These are phyloP conservation scores for Eurytoma adleriae DNA, from an alignment of 2,888 invertebrate species.

Conservation along the genomic window DNA sequence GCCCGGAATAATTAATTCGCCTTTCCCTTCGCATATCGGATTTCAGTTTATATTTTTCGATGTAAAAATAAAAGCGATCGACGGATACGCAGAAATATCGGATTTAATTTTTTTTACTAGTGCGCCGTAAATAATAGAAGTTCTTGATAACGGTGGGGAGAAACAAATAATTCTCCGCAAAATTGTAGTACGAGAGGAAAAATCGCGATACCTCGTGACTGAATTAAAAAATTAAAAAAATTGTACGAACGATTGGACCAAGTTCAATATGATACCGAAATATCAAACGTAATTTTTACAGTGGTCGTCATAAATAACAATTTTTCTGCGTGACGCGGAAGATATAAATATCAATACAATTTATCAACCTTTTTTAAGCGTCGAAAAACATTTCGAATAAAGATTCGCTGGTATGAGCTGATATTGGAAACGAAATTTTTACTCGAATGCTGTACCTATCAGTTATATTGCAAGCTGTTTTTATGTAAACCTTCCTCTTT, in stretches of 20 bases:
- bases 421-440: conserved; percentile 25
- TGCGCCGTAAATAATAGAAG: background rate
- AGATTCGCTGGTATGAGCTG: background rate
- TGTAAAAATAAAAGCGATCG: background rate
- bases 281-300: conserved; percentile 28
- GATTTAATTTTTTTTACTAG: background rate
- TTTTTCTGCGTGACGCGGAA: background rate
- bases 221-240: conserved; percentile 15
- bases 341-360: conserved; percentile 30
- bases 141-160: background rate
- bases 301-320: conserved; percentile 25
- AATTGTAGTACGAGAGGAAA: no score
- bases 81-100: background rate
- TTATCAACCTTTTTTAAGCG: conserved; percentile 34
- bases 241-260: background rate
- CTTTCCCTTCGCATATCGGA: background rate
- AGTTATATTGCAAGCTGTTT: background rate
- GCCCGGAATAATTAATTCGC: no score
- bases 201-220: background rate
- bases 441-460: background rate
- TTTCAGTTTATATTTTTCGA: background rate
- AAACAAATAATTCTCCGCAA: no score
- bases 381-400: conserved; percentile 23
- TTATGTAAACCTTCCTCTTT: conserved; percentile 1
- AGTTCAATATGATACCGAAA: conserved; percentile 13